These are phyloP conservation scores for Pheucticus melanocephalus DNA, from an alignment of 2,113 vertebrate genomes.

Conservation along the genomic window DNA sequence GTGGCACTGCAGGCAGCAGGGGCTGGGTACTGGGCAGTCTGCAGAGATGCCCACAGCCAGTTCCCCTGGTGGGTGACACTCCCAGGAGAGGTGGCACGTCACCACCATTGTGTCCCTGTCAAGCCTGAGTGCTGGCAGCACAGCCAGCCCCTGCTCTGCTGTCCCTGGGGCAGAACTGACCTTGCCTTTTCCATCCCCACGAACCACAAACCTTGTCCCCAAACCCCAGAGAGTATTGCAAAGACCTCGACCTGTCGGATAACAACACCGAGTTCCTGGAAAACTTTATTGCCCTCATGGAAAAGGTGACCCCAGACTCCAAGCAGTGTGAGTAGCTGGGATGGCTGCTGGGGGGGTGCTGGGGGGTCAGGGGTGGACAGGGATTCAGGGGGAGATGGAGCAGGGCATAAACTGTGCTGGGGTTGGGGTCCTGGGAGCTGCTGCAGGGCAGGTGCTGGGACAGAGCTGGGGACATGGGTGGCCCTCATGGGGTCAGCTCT, in stretches of 20 bases:
- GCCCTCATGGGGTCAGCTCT: background rate
- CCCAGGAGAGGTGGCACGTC: background rate
- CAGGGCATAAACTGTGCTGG: background rate
- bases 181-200: slow-evolving; percentile 59
- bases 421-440: background rate
- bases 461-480: background rate
- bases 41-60: background rate
- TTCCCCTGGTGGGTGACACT: background rate
- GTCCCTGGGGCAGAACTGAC: slow-evolving; percentile 7
- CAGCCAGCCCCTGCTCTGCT: rapidly evolving
- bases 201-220: slow-evolving; percentile 53
- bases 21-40: background rate
- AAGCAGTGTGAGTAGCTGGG: slow-evolving; percentile 89
- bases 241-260: slow-evolving; percentile 93
- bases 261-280: slow-evolving; percentile 99
- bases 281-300: slow-evolving; percentile 98
- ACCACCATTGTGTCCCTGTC: background rate
- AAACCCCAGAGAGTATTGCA: slow-evolving; percentile 95
- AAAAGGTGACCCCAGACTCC: slow-evolving; percentile 98
- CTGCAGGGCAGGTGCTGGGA: background rate
- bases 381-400: background rate
- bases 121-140: background rate
- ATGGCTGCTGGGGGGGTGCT: background rate
- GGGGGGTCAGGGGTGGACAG: rapidly evolving
- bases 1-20: background rate